phyloP scores from a whole-genome alignment of 2,797 vertebrate species.

The Glossophaga mutica region DNA sequence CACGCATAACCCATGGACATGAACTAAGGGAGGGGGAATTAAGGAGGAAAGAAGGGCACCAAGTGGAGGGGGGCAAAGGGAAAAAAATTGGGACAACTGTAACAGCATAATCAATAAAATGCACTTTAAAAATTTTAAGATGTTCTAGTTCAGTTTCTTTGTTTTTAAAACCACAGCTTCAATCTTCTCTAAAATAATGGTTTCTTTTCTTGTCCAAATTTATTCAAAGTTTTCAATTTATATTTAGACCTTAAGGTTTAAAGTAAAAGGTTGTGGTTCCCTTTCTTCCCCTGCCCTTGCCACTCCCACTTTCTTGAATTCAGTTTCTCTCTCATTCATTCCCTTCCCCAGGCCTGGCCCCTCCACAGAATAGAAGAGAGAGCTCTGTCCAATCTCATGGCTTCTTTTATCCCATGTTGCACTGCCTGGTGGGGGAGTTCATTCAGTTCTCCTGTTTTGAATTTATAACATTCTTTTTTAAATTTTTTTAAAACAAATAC shows the following conservation, averaged over 20 bases:
- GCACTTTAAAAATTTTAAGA: conserved; percentile 6
- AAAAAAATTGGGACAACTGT: too few relatives aligned
- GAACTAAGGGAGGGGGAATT: too few relatives aligned
- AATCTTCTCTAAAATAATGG: conserved; percentile 86
- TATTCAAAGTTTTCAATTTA: conserved; percentile 83
- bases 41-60: too few relatives aligned
- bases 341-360: conserved; percentile 68
- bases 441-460: conserved; percentile 79
- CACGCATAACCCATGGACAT: too few relatives aligned
- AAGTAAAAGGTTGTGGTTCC: conserved; percentile 7
- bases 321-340: conserved; percentile 58
- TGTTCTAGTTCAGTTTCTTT: conserved; percentile 89
- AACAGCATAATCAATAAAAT: too few relatives aligned
- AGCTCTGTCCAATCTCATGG: conserved; percentile 73
- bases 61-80: too few relatives aligned
- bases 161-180: conserved; percentile 88
- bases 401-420: conserved; percentile 82
- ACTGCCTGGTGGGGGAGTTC: conserved; percentile 82
- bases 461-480: conserved; percentile 78
- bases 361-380: conserved; percentile 71
- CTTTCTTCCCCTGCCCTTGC: conserved; percentile 60
- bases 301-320: conserved; percentile 69
- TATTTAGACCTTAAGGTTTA: conserved; percentile 83
- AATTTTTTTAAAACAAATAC: not conserved
- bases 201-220: conserved; percentile 86